phyloP scores from a whole-genome alignment of 2,797 vertebrate species.

The Steatocranus sp. region DNA sequence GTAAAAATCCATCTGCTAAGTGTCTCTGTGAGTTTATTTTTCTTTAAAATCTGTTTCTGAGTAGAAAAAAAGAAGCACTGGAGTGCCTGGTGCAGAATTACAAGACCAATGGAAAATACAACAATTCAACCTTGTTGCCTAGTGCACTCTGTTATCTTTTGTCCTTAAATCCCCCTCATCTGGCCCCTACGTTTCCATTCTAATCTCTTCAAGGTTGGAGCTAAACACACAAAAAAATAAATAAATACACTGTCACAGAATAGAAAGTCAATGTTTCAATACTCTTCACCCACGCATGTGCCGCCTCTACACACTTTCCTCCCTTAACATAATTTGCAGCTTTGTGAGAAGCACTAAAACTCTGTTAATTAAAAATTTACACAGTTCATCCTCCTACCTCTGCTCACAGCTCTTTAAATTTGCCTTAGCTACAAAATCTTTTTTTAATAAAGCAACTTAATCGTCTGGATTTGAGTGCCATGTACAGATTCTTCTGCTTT shows the following conservation, averaged over 20 bases:
- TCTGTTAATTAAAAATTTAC: neutral
- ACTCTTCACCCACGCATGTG: neutral
- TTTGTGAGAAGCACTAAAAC: neutral
- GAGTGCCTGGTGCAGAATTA: neutral
- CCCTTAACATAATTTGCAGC: neutral
- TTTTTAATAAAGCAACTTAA: constrained; percentile 2
- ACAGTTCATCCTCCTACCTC: neutral
- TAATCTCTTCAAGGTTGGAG: constrained; percentile 27
- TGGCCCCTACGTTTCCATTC: neutral
- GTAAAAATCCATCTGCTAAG: neutral
- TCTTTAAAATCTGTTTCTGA: neutral
- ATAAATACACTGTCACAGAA: neutral
- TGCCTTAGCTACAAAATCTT: neutral
- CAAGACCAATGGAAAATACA: constrained; percentile 4
- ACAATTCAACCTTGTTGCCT: neutral
- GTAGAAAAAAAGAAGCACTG: neutral
- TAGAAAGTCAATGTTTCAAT: constrained; percentile 14
- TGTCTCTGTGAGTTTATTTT: neutral
- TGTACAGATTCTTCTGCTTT: neutral
- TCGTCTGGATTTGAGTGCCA: neutral
- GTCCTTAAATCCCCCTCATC: neutral
- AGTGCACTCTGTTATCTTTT: constrained; percentile 1
- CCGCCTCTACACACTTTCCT: neutral
- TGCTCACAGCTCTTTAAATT: neutral
- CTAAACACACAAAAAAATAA: neutral